Conservation (phyloP, 2,888 invertebrate species). For the Tenthredo distinguenda region DNA sequence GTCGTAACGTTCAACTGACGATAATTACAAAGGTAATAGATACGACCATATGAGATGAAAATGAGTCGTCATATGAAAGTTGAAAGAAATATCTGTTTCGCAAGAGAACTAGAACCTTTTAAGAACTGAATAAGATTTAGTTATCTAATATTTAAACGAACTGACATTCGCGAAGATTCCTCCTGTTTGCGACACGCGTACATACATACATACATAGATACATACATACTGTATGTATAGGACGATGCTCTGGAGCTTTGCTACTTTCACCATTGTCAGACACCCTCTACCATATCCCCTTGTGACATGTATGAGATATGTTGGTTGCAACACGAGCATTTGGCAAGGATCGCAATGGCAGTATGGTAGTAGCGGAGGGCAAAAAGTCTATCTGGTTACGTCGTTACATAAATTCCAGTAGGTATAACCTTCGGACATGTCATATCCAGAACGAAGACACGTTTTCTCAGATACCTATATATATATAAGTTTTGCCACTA, state of each 20-base stretch:
- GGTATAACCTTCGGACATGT: conserved; percentile 34
- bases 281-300: conserved; percentile 15
- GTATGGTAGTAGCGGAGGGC: conserved; percentile 9
- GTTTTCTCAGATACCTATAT: background rate
- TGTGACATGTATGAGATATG: conserved; percentile 11
- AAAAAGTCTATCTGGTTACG: conserved; percentile 46
- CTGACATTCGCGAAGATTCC: background rate
- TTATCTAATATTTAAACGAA: background rate
- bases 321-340: conserved; percentile 42
- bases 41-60: background rate
- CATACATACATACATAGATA: conserved; percentile 13
- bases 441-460: conserved; percentile 36
- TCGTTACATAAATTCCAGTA: conserved; percentile 51
- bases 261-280: conserved; percentile 25
- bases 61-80: background rate
- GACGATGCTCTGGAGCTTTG: background rate
- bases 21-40: background rate
- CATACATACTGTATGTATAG: background rate
- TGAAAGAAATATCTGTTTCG: background rate
- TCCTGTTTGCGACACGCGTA: background rate
- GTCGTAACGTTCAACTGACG: background rate
- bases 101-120: background rate
- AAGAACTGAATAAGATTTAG: background rate
- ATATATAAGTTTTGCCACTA: background rate
- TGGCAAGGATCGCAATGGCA: conserved; percentile 30